Conservation (phyloP, 2,113 vertebrate species). For the Melierax canorus region DNA sequence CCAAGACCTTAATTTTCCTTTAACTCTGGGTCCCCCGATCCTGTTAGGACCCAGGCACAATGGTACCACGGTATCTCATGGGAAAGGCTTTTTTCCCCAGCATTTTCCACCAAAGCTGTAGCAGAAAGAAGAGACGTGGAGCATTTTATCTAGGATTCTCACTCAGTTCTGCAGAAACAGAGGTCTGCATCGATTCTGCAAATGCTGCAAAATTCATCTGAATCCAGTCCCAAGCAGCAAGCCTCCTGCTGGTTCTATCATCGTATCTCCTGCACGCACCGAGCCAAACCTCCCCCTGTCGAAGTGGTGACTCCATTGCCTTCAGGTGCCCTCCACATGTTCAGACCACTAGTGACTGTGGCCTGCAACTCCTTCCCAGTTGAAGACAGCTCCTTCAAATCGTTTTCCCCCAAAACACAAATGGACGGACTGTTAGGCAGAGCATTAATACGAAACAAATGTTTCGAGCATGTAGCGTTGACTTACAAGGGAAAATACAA, state of each 20-base stretch:
- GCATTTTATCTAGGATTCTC: neutral
- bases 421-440: constrained; percentile 46
- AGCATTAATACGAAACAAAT: constrained; percentile 67
- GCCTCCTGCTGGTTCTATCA: neutral
- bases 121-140: neutral
- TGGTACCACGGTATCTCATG: fast-evolving
- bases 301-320: neutral
- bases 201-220: neutral
- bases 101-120: neutral
- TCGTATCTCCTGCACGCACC: fast-evolving
- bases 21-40: neutral
- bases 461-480: constrained; percentile 55
- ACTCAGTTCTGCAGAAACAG: neutral
- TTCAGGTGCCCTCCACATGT: constrained; percentile 20
- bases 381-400: constrained; percentile 53
- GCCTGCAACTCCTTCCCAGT: constrained; percentile 17
- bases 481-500: constrained; percentile 70
- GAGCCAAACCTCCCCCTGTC: neutral
- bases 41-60: neutral
- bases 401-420: constrained; percentile 46
- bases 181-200: neutral
- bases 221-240: neutral
- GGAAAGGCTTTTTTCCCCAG: neutral
- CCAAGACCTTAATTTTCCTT: neutral
- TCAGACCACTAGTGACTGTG: neutral